Evolutionary conservation across 2,113 vertebrate genomes (phyloP).

Genomic region (Lagopus leucura): DNA sequence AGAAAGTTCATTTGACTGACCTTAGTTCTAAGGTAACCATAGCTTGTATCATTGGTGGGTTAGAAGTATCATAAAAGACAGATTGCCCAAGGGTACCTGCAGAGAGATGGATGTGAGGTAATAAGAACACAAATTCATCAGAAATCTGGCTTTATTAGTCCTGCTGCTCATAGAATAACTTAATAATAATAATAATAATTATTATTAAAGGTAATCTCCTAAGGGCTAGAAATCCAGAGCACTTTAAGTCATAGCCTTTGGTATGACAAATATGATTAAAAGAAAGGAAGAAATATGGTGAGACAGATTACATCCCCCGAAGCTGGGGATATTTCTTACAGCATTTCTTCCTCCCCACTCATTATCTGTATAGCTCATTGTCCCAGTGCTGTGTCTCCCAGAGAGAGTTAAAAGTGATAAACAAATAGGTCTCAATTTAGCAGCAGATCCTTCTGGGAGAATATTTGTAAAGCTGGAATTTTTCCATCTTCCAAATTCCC

Average conservation of each 20-base stretch:
- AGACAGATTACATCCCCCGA: background rate
- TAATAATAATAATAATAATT: background rate
- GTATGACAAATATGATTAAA: background rate
- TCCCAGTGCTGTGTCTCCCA: slow-evolving; percentile 54
- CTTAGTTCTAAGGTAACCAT: background rate
- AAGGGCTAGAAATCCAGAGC: background rate
- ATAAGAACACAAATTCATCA: background rate
- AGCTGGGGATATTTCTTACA: slow-evolving; percentile 16
- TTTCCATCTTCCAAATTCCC: slow-evolving; percentile 61
- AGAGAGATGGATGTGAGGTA: background rate
- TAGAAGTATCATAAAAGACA: background rate
- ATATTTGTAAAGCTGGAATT: slow-evolving; percentile 52
- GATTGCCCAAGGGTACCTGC: background rate
- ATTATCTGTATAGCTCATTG: slow-evolving; percentile 39
- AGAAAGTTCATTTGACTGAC: background rate
- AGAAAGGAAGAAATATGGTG: background rate
- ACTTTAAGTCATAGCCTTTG: background rate
- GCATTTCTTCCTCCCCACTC: slow-evolving; percentile 39
- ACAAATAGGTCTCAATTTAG: slow-evolving; percentile 56
- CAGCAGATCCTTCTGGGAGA: slow-evolving; percentile 45
- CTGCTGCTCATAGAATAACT: background rate
- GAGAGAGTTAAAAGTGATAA: slow-evolving; percentile 46
- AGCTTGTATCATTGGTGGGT: background rate
- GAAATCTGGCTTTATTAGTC: background rate
- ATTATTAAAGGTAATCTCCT: background rate